Evolutionary conservation across 2,888 invertebrate genomes (phyloP).

Genomic region (Smittia aterrima): DNA sequence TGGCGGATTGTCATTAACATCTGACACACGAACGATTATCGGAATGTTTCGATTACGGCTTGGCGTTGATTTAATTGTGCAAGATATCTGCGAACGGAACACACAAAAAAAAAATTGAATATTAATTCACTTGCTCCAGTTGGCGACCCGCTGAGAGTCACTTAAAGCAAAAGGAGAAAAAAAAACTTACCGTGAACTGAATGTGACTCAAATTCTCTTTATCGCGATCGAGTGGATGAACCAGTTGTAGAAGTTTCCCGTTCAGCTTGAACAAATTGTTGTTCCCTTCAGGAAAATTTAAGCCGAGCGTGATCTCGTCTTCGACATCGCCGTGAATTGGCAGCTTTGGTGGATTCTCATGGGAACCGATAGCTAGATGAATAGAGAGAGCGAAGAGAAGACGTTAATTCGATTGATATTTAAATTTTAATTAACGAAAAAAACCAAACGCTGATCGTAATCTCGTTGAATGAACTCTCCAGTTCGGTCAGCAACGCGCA

Average conservation of each 20-base stretch:
- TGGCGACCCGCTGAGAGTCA: neutral
- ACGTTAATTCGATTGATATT: conserved; percentile 18
- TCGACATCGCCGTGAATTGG: conserved; percentile 76
- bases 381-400: neutral
- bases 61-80: conserved; percentile 66
- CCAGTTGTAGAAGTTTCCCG: conserved; percentile 69
- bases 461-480: conserved; percentile 9
- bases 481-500: neutral
- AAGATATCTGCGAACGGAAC: conserved; percentile 63
- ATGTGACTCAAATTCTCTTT: conserved; percentile 73
- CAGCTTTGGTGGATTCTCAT: conserved; percentile 55
- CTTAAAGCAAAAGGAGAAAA: neutral
- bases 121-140: conserved; percentile 19
- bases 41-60: conserved; percentile 74
- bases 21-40: conserved; percentile 75
- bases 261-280: conserved; percentile 68
- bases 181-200: conserved; percentile 67
- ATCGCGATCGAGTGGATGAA: conserved; percentile 74
- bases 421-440: neutral
- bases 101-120: conserved; percentile 36
- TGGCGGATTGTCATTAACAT: conserved; percentile 79
- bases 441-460: neutral
- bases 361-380: conserved; percentile 15
- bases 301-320: conserved; percentile 65
- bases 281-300: conserved; percentile 68